Conservation (phyloP, 2,113 vertebrate species). For the Aegotheles bennettii region DNA sequence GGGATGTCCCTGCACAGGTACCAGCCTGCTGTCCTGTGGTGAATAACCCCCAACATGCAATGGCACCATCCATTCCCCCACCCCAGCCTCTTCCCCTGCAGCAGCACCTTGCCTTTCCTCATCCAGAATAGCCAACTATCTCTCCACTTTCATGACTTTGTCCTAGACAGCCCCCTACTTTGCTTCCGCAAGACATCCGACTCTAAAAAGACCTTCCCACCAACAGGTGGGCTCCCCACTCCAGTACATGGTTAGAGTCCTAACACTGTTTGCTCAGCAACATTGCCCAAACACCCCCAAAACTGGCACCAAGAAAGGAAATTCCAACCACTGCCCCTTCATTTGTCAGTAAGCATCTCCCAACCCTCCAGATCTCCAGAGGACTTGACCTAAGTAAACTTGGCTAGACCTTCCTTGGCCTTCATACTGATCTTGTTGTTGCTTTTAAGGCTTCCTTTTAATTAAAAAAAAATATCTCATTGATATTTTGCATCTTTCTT, state of each 20-base stretch:
- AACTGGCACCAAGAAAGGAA: background rate
- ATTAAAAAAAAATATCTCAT: slow-evolving; percentile 18
- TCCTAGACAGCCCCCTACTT: background rate
- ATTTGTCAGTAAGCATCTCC: background rate
- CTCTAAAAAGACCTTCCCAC: background rate
- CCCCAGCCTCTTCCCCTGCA: background rate
- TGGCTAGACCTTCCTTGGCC: background rate
- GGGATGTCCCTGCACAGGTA: background rate
- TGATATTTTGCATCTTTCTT: background rate
- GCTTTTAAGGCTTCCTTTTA: background rate
- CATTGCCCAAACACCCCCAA: background rate
- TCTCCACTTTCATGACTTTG: background rate
- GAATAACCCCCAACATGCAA: rapidly evolving
- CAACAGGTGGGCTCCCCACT: background rate
- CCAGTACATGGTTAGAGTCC: background rate
- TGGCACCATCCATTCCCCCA: background rate
- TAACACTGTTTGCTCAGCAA: background rate
- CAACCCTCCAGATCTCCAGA: background rate
- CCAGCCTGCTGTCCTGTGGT: background rate
- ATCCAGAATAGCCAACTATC: background rate
- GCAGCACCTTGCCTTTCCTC: background rate
- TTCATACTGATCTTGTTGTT: background rate
- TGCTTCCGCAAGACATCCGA: background rate
- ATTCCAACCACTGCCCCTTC: background rate
- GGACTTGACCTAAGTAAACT: background rate